Conservation (phyloP, 2,797 vertebrate species). For the Momotus momota region DNA sequence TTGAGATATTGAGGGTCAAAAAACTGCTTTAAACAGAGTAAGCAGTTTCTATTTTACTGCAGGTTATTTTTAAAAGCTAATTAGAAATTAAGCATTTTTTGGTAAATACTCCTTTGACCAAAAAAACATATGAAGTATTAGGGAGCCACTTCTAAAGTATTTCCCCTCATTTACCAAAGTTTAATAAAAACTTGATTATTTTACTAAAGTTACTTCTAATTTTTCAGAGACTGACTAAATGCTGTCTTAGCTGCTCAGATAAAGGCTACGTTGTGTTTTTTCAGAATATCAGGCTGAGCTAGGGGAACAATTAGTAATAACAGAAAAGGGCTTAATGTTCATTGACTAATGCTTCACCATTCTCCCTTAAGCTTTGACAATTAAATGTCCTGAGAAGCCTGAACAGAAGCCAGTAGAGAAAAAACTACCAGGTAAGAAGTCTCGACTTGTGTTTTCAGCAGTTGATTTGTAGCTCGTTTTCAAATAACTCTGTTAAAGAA, state of each 20-base stretch:
- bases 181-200: not conserved
- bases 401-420: constrained; percentile 85
- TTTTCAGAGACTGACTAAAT: not conserved
- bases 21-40: not conserved
- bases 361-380: constrained; percentile 84
- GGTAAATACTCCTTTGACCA: not conserved
- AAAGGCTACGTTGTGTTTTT: not conserved
- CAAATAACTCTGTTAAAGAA: not conserved
- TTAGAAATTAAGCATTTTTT: not conserved
- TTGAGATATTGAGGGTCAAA: not conserved
- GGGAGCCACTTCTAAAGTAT: not conserved
- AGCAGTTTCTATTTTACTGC: not conserved
- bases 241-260: not conserved
- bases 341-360: not conserved
- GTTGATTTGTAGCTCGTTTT: not conserved
- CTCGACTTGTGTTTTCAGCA: not conserved
- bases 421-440: constrained; percentile 89
- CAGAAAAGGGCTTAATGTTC: not conserved
- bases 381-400: constrained; percentile 85
- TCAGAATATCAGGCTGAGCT: not conserved
- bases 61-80: not conserved
- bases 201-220: not conserved
- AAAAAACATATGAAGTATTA: not conserved
- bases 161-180: not conserved
- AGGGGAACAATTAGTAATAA: not conserved